A percentile compares a stretch with the other conserved stretches of the same genome.
phyloP scores from a whole-genome alignment of 1,140 invertebrate species.

The Saccostrea cuccullata region DNA sequence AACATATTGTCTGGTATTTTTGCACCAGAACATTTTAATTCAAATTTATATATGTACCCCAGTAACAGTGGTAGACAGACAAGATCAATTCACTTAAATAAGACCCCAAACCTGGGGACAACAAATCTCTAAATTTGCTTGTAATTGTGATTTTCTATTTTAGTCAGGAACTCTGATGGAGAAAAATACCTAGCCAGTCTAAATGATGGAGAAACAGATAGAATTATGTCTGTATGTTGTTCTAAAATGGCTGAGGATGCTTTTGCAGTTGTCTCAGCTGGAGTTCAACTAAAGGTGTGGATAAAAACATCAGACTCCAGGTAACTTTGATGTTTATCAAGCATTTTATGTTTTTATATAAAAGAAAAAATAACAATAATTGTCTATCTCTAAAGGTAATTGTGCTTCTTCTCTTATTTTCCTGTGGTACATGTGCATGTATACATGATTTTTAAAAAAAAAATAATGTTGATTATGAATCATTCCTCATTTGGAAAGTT shows the following conservation, averaged over 20 bases:
- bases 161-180: slow-evolving; percentile 47
- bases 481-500: too few species aligned
- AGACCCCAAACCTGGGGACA: too few species aligned
- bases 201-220: slow-evolving; percentile 64
- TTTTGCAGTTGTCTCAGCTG: slow-evolving; percentile 39
- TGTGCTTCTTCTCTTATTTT: not conserved
- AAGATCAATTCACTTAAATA: too few species aligned
- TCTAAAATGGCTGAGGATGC: not conserved
- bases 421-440: too few species aligned
- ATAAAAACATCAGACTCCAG: not conserved
- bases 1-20: too few species aligned
- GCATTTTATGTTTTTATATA: not conserved
- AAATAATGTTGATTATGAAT: too few species aligned
- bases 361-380: too few species aligned
- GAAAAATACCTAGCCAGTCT: slow-evolving; percentile 64
- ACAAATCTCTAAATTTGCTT: not conserved
- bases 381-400: too few species aligned
- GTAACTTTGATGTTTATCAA: not conserved
- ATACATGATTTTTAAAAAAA: too few species aligned
- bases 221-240: slow-evolving; percentile 55
- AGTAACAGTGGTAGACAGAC: too few species aligned
- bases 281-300: slow-evolving; percentile 52
- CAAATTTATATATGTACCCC: too few species aligned
- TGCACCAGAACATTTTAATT: too few species aligned
- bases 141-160: not conserved